Base-by-base conservation (phyloP, 1,140 invertebrate genomes). In the Bombus waltoni region DNA sequence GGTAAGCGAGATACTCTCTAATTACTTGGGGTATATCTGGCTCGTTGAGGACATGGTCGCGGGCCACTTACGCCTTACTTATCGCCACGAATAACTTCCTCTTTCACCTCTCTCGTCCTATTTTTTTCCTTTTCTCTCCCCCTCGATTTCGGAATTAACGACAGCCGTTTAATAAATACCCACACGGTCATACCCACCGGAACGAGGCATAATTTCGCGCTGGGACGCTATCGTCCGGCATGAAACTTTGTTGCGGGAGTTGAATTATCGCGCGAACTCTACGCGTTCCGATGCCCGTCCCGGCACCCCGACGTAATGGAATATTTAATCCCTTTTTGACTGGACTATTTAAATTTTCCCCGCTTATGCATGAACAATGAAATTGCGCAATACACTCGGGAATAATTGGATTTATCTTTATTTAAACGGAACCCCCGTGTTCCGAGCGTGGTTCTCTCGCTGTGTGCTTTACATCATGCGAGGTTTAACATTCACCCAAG, bases 21-120 rank as follows among this genome's bases (percentile, higher is more conserved):
- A 92, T 92, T 92, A 90, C 88, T 88, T 62, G 10, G 76, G 87
- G 32, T 89, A 88, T 91, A 90, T 91, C 86, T 88, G 57, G 80
- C 77, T 91, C 89, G 73, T 89, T 76, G 81, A 82, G 75, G 81
- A 76, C 78, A 86, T 59, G 62, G 44, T 62, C 72, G 32, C n/a
- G 71, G 32, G 62, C 47, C 76, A 82, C 71, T 90, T 90, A 71
- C 75, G n/a, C 81, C 53, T 74, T 87, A 83, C 71, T 80, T 86
- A 80, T 86, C 62, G 66, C 44, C 66, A 47, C 42, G 32, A 9
- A 74, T n/a, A 47, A 9, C 62, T 35, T 68, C 15, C 40, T 3
- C 18, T 22, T 22, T 1, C 47, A 53, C 38, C 42, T 72, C 38
- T 42, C 59, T 59, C 35, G 22, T 15, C n/a, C 11, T 59, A 11